These are phyloP conservation scores for Archilochus colubris DNA, from an alignment of 2,113 vertebrate species.

Conservation along the genomic window DNA sequence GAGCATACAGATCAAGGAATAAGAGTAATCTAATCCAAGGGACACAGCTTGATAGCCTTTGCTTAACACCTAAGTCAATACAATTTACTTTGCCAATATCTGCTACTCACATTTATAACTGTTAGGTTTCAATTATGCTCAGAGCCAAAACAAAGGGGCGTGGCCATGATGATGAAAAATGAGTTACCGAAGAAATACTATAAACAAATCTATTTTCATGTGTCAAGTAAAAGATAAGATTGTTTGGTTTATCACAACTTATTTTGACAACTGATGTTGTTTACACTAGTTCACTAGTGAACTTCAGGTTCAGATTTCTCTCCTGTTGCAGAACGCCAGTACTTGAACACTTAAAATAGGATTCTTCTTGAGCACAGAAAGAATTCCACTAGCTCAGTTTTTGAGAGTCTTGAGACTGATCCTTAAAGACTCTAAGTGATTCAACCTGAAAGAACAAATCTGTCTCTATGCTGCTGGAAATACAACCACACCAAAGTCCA, in stretches of 20 bases:
- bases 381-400: not conserved
- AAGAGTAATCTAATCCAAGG: not conserved
- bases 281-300: not conserved
- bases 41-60: not conserved
- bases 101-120: not conserved
- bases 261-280: not conserved
- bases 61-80: not conserved
- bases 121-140: not conserved
- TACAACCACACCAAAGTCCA: not conserved
- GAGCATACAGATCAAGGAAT: accelerated
- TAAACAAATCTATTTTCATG: not conserved
- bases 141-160: not conserved
- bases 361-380: not conserved
- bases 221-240: not conserved
- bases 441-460: not conserved
- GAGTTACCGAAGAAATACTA: not conserved
- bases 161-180: not conserved
- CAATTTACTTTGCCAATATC: not conserved
- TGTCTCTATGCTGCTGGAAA: not conserved
- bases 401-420: not conserved
- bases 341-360: not conserved
- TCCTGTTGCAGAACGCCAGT: no score
- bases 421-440: not conserved
- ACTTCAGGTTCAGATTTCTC: no score
- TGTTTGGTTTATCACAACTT: not conserved